These are phyloP conservation scores for Heliconius sara DNA, from an alignment of 2,888 invertebrate species.

Conservation along the genomic window DNA sequence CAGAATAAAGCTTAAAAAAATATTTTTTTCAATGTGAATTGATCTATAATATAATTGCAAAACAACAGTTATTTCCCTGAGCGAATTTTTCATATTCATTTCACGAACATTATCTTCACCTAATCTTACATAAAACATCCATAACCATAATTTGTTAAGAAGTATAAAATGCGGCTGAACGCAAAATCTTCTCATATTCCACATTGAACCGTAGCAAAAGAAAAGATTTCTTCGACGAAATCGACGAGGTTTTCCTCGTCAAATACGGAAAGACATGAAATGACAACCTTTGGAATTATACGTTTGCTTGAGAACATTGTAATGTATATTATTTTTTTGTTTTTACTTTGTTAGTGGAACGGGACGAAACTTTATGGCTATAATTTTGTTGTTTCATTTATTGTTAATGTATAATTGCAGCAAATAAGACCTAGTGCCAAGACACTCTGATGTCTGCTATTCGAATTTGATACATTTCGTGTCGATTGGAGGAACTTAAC, in stretches of 20 bases:
- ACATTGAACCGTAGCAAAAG: slow-evolving; percentile 66
- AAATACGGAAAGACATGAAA: slow-evolving; percentile 68
- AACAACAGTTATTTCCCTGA: background rate
- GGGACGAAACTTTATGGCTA: background rate
- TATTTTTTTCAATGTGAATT: no score
- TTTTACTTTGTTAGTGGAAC: background rate
- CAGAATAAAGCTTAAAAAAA: no score
- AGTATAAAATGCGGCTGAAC: slow-evolving; percentile 58
- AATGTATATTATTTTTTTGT: background rate
- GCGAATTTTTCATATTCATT: background rate
- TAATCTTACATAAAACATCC: slow-evolving; percentile 12
- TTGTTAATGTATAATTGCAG: no score
- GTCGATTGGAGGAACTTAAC: no score
- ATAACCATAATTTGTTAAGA: slow-evolving; percentile 30
- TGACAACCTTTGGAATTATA: slow-evolving; percentile 60
- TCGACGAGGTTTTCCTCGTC: slow-evolving; percentile 67
- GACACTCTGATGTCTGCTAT: no score
- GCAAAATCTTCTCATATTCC: slow-evolving; percentile 70
- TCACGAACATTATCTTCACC: no score
- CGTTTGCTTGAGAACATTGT: slow-evolving; percentile 1
- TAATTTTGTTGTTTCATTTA: background rate
- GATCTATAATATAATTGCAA: no score
- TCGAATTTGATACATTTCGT: no score
- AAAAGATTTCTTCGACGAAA: slow-evolving; percentile 60
- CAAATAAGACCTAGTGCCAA: no score